Base-by-base conservation (phyloP, 2,113 vertebrate species). In the Sander lucioperca region DNA sequence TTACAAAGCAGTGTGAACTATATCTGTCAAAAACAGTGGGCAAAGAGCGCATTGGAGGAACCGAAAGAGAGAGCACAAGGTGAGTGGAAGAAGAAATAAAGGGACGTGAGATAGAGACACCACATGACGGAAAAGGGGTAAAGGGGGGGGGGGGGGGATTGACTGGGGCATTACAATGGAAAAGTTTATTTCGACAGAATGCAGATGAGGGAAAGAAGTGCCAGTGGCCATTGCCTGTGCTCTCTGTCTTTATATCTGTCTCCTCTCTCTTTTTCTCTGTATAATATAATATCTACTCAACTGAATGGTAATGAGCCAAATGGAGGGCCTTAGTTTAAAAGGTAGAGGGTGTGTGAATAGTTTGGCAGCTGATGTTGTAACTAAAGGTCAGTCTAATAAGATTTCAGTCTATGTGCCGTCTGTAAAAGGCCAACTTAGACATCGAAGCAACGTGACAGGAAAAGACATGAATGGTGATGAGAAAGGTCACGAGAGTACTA, bases 341-440 rank as follows among this genome's bases (percentile, higher is more conserved):
- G 79, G 76, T 45, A 80, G 19, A 53, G 21, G 48, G 21, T 54
- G 77, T 66, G 15, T 78, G 80, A 86, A 79, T 45, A 66, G 62
- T 58, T 21, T 58, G 74, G 58, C 58, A 77, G 68, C 53, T 70
- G 64, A 79, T 81, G 76, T 56, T 73, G 58, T 66, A 80, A 79
- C 76, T 79, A 87, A 94, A 92, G 86, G 88, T 91, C 88, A 88
- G 72, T 88, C 69, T 81, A 70, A 82, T 80, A 82, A 80, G 47
- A 72, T 79, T 73, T 62, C 58, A 30, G 77, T 84, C 77, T 5
- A 77, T 63, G 72, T 62, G 51, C 23, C 33, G 50, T 79, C 50
- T 59, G 56, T 75, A 73, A 91, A 91, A 92, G 72, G 74, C 73
- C 83, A 91, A 77, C 75, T 57, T 27, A 62, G 72, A 80, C 56